Evolutionary conservation across 2,113 vertebrate genomes (phyloP), one percentile per base, ranked within the genome.

Genomic region (Eolophus roseicapilla): DNA sequence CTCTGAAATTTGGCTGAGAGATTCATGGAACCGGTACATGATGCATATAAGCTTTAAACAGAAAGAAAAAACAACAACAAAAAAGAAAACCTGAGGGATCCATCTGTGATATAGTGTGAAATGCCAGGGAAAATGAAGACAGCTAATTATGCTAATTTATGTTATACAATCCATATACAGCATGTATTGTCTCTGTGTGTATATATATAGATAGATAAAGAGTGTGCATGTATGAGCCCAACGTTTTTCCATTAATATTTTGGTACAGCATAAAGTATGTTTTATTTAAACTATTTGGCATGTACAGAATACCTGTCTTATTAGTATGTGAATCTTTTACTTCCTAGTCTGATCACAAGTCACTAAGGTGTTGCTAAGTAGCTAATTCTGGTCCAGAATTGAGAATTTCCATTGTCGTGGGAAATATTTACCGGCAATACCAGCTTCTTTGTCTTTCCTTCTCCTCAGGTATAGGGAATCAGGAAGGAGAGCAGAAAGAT

Each of bases 31-130:
- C 17, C 24, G 23, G n/a, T 74, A 17, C 17, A 73, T 13, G 39
- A 63, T 67, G 27, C n/a, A 62, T 55, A 52, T 41, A 44, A 55
- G 52, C 39, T 43, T 92, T 87, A 85, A 90, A 83, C 21, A 90
- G 33, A 78, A 52, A 63, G 3, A 12, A 80, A 43, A 73, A 71
- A 77, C 25, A 83, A 65, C 17, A 46, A 25, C 4, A 63, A 65
- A 79, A 86, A 67, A 74, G 11, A 74, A 93, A 92, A 81, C 41
- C n/a, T 67, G 64, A 82, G 62, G 27, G 60, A 68, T 53, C 50
- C 60, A 90, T 89, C 53, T 94, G 83, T 65, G 86, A 91, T 63
- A 70, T 60, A 90, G 13, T 86, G 73, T 86, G 60, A 95, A 97
- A 84, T 93, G 46, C 23, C 84, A 50, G 35, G 41, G 79, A 65